These are phyloP conservation scores for Apogon talboti DNA, from an alignment of 2,797 vertebrate genomes.

Conservation along the genomic window DNA sequence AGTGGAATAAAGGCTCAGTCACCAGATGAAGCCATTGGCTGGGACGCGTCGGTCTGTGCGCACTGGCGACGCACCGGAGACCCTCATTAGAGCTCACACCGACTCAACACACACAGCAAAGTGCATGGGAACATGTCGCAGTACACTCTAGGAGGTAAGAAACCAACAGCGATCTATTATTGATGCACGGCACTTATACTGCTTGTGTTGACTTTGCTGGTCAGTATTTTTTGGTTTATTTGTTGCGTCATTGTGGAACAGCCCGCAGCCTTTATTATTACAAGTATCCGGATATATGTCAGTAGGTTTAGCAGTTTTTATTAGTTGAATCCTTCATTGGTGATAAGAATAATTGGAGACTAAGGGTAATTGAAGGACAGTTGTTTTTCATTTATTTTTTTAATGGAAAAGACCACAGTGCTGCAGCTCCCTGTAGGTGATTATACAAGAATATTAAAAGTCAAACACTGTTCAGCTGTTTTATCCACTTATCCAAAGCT, in stretches of 20 bases:
- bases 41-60: conserved; percentile 44
- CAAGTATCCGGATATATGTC: background rate
- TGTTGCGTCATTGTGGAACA: background rate
- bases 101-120: conserved; percentile 30
- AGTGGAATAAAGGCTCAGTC: conserved; percentile 28
- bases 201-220: background rate
- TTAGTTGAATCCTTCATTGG: background rate
- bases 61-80: conserved; percentile 23
- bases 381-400: no score
- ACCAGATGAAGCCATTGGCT: conserved; percentile 57
- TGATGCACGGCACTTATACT: conserved; percentile 7
- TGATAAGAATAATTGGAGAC: background rate
- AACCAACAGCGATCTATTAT: background rate
- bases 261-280: background rate
- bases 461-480: no score
- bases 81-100: conserved; percentile 26
- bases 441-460: conserved; percentile 7
- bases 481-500: no score
- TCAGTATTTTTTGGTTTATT: background rate
- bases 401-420: background rate
- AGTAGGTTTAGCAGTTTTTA: background rate
- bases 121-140: conserved; percentile 68
- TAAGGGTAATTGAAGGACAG: background rate
- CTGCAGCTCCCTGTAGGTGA: conserved; percentile 22
- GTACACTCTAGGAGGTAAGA: conserved; percentile 75